Base-by-base conservation (phyloP, 2,797 vertebrate genomes). In the Typhlichthys eigenmanni region DNA sequence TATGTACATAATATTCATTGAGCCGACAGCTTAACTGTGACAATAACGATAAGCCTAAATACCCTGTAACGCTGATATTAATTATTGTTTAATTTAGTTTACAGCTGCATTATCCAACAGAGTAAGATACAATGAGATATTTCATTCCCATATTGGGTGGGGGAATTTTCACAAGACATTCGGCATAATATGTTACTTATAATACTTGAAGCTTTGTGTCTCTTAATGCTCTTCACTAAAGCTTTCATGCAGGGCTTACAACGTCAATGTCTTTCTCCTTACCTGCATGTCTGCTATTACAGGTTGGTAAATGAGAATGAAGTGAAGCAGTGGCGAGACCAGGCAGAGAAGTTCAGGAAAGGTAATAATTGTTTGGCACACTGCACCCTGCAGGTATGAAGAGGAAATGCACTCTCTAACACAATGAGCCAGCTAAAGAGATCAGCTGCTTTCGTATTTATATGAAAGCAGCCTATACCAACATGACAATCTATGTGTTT, bases 271-370 rank as follows among this genome's bases (percentile, higher is more conserved):
- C 17, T 13, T 14, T 52, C 16, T 55, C 29, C n/a, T n/a, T 53
- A 16, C 55, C 24, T 56, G 70, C 72, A 8, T 57, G 9, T 29
- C 45, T 50, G 9, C 77, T n/a, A 53, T 59, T 38, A 69, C 82
- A 99, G 96, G 96, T 90, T 99, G 72, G 94, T 99, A 71, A 99
- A 99, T 14, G 97, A 99, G 87, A 99, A 98, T 13, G 97, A 99
- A 84, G 96, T 98, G 68, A 98, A 95, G 69, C 95, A 96, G 77
- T 99, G 97, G 97, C 87, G 92, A 64, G 96, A 99, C 45, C 96
- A 99, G 83, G 96, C 96, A 8, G 97, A 99, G 86, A 98, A 95
- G 85, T 97, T 98, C 89, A 92, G 96, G 78, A 98, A 94, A 96
- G 97, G 97, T 98, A 87, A 79, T 81, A 17, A 16, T n/a, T 14